phyloP scores from a whole-genome alignment of 2,888 invertebrate genomes.

The Rhagonycha fulva region DNA sequence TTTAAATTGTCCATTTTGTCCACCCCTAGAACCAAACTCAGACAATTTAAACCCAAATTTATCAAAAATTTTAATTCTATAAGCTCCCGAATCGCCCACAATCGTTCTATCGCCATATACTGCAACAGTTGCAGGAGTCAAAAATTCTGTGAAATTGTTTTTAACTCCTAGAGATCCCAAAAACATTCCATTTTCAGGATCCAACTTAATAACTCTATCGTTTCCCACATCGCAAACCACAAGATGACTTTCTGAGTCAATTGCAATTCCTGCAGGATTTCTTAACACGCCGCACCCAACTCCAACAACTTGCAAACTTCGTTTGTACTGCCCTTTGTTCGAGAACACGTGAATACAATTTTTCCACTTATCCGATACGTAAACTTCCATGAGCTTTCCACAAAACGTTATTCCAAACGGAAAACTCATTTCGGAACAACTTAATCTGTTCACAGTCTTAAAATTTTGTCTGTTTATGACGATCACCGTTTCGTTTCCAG shows the following conservation, averaged over 20 bases:
- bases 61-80: conserved; percentile 64
- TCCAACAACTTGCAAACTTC: conserved; percentile 69
- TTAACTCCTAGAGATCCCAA: conserved; percentile 65
- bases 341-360: conserved; percentile 72
- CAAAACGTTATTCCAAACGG: conserved; percentile 67
- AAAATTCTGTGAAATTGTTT: conserved; percentile 61
- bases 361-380: conserved; percentile 70
- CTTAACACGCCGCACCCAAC: conserved; percentile 65
- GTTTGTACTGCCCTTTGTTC: conserved; percentile 63
- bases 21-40: conserved; percentile 70
- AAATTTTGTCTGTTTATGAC: conserved; percentile 42
- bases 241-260: conserved; percentile 60
- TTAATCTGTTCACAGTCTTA: conserved; percentile 55
- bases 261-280: conserved; percentile 75
- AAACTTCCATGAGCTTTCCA: conserved; percentile 61
- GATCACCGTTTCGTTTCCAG: conserved; percentile 43
- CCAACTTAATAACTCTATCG: conserved; percentile 66
- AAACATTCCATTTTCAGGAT: conserved; percentile 63
- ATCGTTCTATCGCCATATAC: conserved; percentile 58
- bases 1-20: conserved; percentile 70
- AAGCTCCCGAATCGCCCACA: conserved; percentile 74
- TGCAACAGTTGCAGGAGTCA: conserved; percentile 73
- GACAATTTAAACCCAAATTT: conserved; percentile 60
- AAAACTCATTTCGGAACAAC: conserved; percentile 63
- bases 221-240: conserved; percentile 81